phyloP scores from a whole-genome alignment of 2,797 vertebrate species.

The Apogon talboti region DNA sequence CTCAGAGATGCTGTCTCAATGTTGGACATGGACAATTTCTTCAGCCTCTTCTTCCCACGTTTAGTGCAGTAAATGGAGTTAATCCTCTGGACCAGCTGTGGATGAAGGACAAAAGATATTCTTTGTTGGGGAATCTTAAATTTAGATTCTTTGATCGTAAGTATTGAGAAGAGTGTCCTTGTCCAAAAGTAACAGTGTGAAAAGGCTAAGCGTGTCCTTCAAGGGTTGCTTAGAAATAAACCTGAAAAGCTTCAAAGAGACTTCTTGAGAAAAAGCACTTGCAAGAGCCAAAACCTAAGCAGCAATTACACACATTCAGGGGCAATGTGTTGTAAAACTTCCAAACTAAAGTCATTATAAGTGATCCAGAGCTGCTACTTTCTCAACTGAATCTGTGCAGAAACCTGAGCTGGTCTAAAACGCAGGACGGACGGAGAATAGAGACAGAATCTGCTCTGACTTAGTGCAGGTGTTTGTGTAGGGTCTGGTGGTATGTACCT shows the following conservation, averaged over 20 bases:
- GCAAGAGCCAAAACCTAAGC: conserved; percentile 34
- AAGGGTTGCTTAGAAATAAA: conserved; percentile 40
- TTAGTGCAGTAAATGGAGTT: conserved; percentile 99
- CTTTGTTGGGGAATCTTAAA: conserved; percentile 34
- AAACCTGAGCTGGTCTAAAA: conserved; percentile 58
- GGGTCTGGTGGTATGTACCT: conserved; percentile 84
- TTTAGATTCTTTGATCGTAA: conserved; percentile 53
- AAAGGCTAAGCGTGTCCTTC: conserved; percentile 31
- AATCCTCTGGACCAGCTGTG: conserved; percentile 97
- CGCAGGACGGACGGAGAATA: conserved; percentile 39
- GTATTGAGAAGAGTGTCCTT: conserved; percentile 28
- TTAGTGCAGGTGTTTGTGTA: conserved; percentile 47
- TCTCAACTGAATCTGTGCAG: conserved; percentile 36
- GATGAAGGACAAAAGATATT: conserved; percentile 58
- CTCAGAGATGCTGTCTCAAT: conserved; percentile 93
- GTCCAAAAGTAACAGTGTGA: conserved; percentile 54
- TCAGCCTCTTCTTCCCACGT: conserved; percentile 97
- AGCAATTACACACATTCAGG: conserved; percentile 43
- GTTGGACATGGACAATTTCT: conserved; percentile 95
- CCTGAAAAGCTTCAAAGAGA: conserved; percentile 34
- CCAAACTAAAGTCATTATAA: conserved; percentile 55
- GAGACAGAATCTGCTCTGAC: conserved; percentile 33
- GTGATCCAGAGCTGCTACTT: conserved; percentile 47
- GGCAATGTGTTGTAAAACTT: conserved; percentile 41
- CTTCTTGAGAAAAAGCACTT: conserved; percentile 54